Base-by-base conservation (phyloP, 2,113 vertebrate species). In the Castor canadensis region DNA sequence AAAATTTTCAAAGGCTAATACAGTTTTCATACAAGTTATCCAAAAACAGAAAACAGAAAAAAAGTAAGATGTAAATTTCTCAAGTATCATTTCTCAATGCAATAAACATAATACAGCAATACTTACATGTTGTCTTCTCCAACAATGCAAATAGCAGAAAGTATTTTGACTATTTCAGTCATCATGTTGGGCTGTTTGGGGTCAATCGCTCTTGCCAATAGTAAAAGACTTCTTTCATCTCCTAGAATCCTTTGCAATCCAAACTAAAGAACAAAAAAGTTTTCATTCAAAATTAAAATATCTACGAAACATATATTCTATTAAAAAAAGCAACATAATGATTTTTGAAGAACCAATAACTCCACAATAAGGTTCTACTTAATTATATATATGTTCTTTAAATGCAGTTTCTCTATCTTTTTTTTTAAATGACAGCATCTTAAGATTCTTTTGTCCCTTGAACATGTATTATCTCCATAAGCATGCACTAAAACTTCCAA, bases 121-220 rank as follows among this genome's bases (percentile, higher is more conserved):
- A 98, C 99, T 99, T 97, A 99, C 99, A 99, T 98, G 97, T 99
- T 99, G 62, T 99, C 99, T 97, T 99, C 99, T 95, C 99, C 99
- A 88, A 99, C 98, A 92, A 99, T 99, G 96, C 99, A 99, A 97
- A 99, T 96, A 32, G 99, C 99, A 81, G 99, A 99, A 84, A 99
- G 99, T 80, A 99, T 99, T 98, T 99, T 99, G 93, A 99, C 99
- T 28, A 99, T 99, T 98, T 99, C 99, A 0, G 99, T 99, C 99
- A 99, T 99, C 99, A 99, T 99, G 96, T 97, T 98, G 38, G 99
- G 98, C 81, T 99, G 99, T 97, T 99, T 99, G 87, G 99, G 99
- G 98, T 99, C 99, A 94, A 99, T 98, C 4, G 99, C 99, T 98
- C 99, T 98, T 43, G 99, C 99, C 96, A 99, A 92, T 47, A 99